phyloP scores from a whole-genome alignment of 2,888 invertebrate species.

The Gerris lacustris region DNA sequence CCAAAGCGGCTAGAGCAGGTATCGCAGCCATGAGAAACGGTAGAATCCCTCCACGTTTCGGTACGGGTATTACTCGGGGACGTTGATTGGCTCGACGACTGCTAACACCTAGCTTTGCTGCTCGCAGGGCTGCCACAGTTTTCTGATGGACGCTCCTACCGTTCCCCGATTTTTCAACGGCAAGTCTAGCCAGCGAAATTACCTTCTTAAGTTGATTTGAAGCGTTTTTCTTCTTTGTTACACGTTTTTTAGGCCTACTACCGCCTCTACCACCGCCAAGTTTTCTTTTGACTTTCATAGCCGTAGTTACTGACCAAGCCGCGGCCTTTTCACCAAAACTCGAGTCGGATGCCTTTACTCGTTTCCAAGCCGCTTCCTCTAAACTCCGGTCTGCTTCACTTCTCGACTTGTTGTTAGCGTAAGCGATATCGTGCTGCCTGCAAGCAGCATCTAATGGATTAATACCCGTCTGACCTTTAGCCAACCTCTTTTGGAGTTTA shows the following conservation, averaged over 20 bases:
- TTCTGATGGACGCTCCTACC: too few species aligned
- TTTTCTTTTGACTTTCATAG: slow-evolving; percentile 25
- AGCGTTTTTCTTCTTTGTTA: too few species aligned
- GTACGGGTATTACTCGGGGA: slow-evolving; percentile 6
- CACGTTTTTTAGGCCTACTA: not conserved
- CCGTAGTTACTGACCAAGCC: slow-evolving; percentile 20
- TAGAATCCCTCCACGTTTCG: slow-evolving; percentile 30
- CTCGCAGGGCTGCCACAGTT: too few species aligned
- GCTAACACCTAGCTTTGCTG: too few species aligned
- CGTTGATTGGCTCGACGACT: too few species aligned
- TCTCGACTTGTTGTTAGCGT: slow-evolving; percentile 18
- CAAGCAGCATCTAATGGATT: slow-evolving; percentile 34
- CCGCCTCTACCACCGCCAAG: slow-evolving; percentile 19
- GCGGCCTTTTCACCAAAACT: slow-evolving; percentile 20
- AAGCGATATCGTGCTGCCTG: slow-evolving; percentile 34
- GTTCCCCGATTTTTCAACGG: too few species aligned
- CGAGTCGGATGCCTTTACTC: slow-evolving; percentile 20
- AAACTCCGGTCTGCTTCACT: slow-evolving; percentile 20
- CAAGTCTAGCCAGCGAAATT: too few species aligned
- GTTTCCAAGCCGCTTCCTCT: slow-evolving; percentile 19
- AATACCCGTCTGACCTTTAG: slow-evolving; percentile 34
- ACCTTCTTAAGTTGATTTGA: too few species aligned
- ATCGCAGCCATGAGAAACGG: slow-evolving; percentile 31
- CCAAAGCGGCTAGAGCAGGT: slow-evolving; percentile 29
- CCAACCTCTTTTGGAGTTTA: slow-evolving; percentile 27